Evolutionary conservation across 1,140 invertebrate genomes (phyloP), one percentile per base, ranked within the genome.

Genomic region (Bicyclus anynana): DNA sequence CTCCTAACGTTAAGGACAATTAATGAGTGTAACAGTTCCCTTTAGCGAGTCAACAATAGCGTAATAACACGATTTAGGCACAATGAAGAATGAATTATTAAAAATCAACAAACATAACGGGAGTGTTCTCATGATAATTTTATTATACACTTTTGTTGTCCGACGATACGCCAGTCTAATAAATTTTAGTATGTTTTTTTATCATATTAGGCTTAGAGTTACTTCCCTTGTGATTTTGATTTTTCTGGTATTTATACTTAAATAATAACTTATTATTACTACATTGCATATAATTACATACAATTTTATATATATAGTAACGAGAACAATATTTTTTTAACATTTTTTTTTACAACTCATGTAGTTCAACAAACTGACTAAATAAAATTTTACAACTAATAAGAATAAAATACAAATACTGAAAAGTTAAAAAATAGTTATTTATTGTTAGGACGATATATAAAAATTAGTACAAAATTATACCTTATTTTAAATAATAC

Each of bases 11-110:
- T 78, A 74, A 74, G 67, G 69, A 83, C 79, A 79, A 83, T 82
- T 80, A 85, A 85, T 84, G 80, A 78, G 61, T 79, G 75, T 80
- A 76, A 74, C 73, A 75, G 70, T 70, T 67, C 81, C 74, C 73
- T 77, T 81, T 74, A 73, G 72, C 60, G 65, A 80, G 65, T 75
- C 73, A 79, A 79, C 75, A 80, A 81, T 77, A 61, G 68, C 69
- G 60, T 79, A 78, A 83, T 78, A 83, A 84, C 70, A 76, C 60
- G 72, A 79, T 83, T 83, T 79, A 59, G 67, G 52, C 60, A 73
- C 69, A 77, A 82, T 72, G 72, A 74, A 78, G 74, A 61, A 70
- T 70, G 70, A 71, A 72, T 72, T 74, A 73, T 74, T 78, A 69
- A 75, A 72, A 76, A 75, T 77, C 72, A 78, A 72, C 72, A 76